Conservation (phyloP, 2,888 invertebrate genomes). For the Octodonta nipae region DNA sequence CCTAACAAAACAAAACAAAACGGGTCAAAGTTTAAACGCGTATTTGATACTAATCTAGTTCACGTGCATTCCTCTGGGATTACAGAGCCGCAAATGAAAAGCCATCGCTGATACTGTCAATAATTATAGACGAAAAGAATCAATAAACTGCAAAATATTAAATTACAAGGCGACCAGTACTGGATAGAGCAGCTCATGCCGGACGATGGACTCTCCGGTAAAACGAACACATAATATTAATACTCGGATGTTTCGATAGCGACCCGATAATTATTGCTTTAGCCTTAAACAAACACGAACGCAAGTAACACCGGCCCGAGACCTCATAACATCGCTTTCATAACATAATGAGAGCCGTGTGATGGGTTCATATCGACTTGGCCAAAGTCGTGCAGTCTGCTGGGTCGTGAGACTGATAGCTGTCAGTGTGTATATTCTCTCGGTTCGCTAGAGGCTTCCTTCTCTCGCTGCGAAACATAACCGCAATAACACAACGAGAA, state of each 20-base stretch:
- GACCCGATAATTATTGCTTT: slow-evolving; percentile 23
- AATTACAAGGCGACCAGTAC: slow-evolving; percentile 13
- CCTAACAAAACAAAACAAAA: no score
- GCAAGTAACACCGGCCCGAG: slow-evolving; percentile 23
- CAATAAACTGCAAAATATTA: slow-evolving; percentile 17
- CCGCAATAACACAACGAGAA: slow-evolving; percentile 9
- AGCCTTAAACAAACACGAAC: slow-evolving; percentile 30
- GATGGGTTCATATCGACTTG: slow-evolving; percentile 19
- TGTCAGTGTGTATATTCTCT: slow-evolving; percentile 26
- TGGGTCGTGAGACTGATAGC: slow-evolving; percentile 31
- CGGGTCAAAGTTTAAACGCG: no score
- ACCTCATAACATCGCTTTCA: no score
- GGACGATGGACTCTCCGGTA: slow-evolving; percentile 8
- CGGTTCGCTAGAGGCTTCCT: slow-evolving; percentile 13
- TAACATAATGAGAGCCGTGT: slow-evolving; percentile 20
- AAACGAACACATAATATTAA: slow-evolving; percentile 9
- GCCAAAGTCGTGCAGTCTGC: slow-evolving; percentile 20
- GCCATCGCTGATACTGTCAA: slow-evolving; percentile 12
- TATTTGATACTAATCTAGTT: not conserved
- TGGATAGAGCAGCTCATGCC: slow-evolving; percentile 10
- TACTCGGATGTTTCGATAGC: slow-evolving; percentile 15
- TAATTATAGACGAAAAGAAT: slow-evolving; percentile 15
- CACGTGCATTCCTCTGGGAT: not conserved
- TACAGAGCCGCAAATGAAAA: not conserved
- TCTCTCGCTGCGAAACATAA: slow-evolving; percentile 11